Evolutionary conservation across 2,113 vertebrate genomes (phyloP).

Genomic region (Scophthalmus maximus): DNA sequence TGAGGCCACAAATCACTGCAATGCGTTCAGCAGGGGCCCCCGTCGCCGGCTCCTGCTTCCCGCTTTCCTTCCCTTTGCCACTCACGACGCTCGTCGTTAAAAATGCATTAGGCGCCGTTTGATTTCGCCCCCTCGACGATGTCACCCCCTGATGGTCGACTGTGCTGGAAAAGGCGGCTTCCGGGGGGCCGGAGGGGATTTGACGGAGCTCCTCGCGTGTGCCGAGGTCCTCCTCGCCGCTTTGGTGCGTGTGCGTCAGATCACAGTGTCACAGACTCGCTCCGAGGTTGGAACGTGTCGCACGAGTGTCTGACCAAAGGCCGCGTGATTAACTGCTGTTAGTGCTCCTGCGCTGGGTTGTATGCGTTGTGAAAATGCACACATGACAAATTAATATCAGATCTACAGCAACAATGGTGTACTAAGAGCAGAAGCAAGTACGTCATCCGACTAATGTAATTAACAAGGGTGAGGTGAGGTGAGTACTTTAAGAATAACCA

Average conservation of each 20-base stretch:
- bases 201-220: conserved; percentile 56
- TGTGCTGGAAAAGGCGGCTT: conserved; percentile 61
- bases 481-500: too few relatives aligned
- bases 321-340: conserved; percentile 30
- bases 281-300: conserved; percentile 36
- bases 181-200: conserved; percentile 62
- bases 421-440: not conserved
- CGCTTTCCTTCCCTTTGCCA: conserved; percentile 30
- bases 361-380: not conserved
- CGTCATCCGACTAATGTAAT: too few relatives aligned
- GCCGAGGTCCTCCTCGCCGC: conserved; percentile 44
- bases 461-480: too few relatives aligned
- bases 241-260: conserved; percentile 51
- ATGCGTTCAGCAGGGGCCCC: conserved; percentile 68
- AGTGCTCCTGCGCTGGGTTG: conserved; percentile 10
- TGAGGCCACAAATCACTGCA: conserved; percentile 81
- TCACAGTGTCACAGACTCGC: conserved; percentile 37
- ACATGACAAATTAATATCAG: too few relatives aligned
- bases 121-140: conserved; percentile 73
- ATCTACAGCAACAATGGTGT: too few relatives aligned
- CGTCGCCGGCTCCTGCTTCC: conserved; percentile 28
- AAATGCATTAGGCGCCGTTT: conserved; percentile 81
- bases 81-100: conserved; percentile 71
- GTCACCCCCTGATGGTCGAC: conserved; percentile 74
- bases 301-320: conserved; percentile 22